Conservation (phyloP, 2,113 vertebrate species). For the Limanda limanda region DNA sequence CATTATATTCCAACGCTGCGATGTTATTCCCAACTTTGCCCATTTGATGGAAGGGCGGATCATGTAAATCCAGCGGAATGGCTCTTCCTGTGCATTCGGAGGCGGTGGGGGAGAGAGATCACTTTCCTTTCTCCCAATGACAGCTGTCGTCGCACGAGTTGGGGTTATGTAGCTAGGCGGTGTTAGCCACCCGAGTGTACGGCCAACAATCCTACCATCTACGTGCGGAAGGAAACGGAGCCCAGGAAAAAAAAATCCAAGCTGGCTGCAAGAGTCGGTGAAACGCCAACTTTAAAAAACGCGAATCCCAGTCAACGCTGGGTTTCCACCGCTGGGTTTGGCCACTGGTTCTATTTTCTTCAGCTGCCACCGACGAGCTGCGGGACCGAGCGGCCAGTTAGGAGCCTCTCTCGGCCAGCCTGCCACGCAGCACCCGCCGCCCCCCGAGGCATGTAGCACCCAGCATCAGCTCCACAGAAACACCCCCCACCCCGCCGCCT, state of each 20-base stretch:
- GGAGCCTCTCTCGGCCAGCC: conserved; percentile 72
- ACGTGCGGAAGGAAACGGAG: conserved; percentile 27
- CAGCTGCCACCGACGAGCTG: conserved; percentile 80
- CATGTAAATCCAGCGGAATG: conserved; percentile 73
- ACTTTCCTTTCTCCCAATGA: conserved; percentile 86
- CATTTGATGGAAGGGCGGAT: conserved; percentile 73
- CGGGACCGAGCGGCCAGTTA: conserved; percentile 76
- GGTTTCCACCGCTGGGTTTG: conserved; percentile 70
- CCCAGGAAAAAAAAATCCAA: conserved; percentile 45
- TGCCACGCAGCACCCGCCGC: conserved; percentile 76
- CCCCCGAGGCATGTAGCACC: conserved; percentile 52
- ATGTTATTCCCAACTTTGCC: conserved; percentile 77
- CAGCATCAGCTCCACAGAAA: conserved; percentile 50
- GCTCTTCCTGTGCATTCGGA: conserved; percentile 60
- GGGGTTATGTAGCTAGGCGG: conserved; percentile 76
- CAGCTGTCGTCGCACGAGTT: conserved; percentile 84
- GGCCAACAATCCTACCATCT: conserved; percentile 62
- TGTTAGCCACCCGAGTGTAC: conserved; percentile 79
- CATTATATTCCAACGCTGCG: conserved; percentile 73
- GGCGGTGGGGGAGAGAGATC: conserved; percentile 64
- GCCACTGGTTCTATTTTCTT: conserved; percentile 81
- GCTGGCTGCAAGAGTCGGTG: conserved; percentile 28
- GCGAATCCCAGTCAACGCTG: conserved; percentile 48
- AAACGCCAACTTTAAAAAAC: conserved; percentile 45
- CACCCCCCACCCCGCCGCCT: conserved; percentile 22